Base-by-base conservation (phyloP, 2,888 invertebrate species). In the Lypha dubia region DNA sequence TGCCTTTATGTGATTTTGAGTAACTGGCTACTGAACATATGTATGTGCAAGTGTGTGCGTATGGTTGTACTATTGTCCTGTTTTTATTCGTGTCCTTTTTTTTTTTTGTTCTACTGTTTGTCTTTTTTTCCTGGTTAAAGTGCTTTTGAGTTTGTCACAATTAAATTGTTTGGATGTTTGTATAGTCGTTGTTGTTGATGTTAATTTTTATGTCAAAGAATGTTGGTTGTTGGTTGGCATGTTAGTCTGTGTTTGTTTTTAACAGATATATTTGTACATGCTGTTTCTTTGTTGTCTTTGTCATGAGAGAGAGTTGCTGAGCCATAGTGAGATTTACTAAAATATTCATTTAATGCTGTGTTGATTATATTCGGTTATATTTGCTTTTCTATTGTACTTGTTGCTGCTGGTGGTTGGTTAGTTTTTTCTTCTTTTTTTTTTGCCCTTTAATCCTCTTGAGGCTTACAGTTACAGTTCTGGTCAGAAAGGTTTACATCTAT, bases 131-230 rank as follows among this genome's bases (percentile, higher is more conserved):
- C 65, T 65, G 65, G 51, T 35, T 53, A 63, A 79, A 83, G 79
- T 79, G 79, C 79, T 74, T 77, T 83, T 77, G 73, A 60, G 73
- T 77, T 83, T 79, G 46, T 79, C 62, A 63, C 79, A 83, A 79
- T 79, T 74, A 83, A 83, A 79, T 70, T 63, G 68, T 79, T 83
- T 58, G 6, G 67, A 49, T 63, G 22, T 53, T 62, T n/a, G n/a
- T n/a, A n/a, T n/a, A n/a, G n/a, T n/a, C n/a, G 32, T 9, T 22
- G 17, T 63, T 6, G 60, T 58, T 70, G 22, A 38, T 62, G 32
- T 5, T 35, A 8, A 24, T 68, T 51, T 41, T 65, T 56, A n/a
- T 46, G 20, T 53, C 53, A 75, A 28, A 53, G 63, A 5, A 38
- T 28, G 53, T 22, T 32, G 63, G 65, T 13, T 35, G 32, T 46